Evolutionary conservation across 30 jellyfish, hydroid and myxozoan genomes (phyloP).

Genomic region (Hydractinia symbiolongicarpus): DNA sequence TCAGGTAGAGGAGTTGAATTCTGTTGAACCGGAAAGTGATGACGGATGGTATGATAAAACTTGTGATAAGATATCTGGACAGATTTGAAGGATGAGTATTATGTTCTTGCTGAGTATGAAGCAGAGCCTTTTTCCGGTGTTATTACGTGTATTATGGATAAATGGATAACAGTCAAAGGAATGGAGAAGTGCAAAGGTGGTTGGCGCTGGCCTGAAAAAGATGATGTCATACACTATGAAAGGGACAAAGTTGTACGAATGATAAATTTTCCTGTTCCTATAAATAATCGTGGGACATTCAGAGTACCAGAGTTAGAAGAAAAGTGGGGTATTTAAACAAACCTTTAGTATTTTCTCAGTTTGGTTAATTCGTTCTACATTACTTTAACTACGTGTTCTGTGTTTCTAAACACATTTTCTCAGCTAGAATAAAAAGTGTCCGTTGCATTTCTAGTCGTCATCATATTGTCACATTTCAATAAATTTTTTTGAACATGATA

Average conservation of each 20-base stretch:
- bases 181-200: conserved; percentile 49
- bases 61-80: conserved; percentile 20
- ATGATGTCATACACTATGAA: conserved; percentile 36
- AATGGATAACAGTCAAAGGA: conserved; percentile 27
- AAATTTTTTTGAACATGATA: no score
- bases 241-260: conserved; percentile 27
- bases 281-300: conserved; percentile 44
- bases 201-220: conserved; percentile 39
- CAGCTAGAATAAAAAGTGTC: no score
- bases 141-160: conserved; percentile 24
- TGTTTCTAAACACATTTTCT: no score
- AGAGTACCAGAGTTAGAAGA: conserved; percentile 37
- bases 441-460: no score
- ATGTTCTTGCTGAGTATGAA: conserved; percentile 29
- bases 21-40: background rate
- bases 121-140: conserved; percentile 37
- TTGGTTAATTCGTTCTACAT: no score
- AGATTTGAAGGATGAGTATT: conserved; percentile 15
- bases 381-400: no score
- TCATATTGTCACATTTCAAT: no score
- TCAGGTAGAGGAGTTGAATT: background rate
- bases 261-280: conserved; percentile 40
- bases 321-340: conserved; percentile 20
- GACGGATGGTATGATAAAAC: conserved; percentile 37
- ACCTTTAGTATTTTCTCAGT: background rate